Evolutionary conservation across 2,797 vertebrate species (phyloP).

Genomic region (Arvicola amphibius): DNA sequence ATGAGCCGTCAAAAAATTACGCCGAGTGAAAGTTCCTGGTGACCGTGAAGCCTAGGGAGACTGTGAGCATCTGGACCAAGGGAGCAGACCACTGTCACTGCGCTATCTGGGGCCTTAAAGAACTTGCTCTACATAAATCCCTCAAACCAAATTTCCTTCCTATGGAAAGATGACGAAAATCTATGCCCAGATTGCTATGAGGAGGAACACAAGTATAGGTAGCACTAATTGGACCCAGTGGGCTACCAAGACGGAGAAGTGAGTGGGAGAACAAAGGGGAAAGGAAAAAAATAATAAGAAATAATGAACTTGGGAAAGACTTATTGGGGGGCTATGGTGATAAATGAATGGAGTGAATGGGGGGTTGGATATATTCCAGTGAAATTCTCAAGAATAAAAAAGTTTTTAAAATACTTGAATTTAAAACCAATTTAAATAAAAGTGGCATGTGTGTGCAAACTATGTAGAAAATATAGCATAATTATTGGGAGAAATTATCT

Average conservation of each 20-base stretch:
- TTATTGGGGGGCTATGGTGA: too few relatives aligned
- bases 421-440: slow-evolving; percentile 1
- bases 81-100: not conserved
- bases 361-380: not conserved
- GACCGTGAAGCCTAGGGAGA: not conserved
- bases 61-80: not conserved
- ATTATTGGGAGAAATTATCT: not conserved
- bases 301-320: not conserved
- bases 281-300: not conserved
- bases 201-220: not conserved
- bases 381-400: not conserved
- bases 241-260: not conserved
- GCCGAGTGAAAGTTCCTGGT: not conserved
- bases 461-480: not conserved
- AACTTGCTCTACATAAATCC: not conserved
- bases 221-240: not conserved
- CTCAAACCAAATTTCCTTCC: not conserved
- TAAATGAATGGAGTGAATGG: not conserved
- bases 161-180: not conserved
- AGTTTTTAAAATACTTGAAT: not conserved
- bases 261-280: not conserved
- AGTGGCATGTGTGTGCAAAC: not conserved
- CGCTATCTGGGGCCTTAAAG: not conserved
- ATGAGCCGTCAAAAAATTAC: not conserved
- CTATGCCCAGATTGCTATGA: not conserved